Evolutionary conservation across 2,797 vertebrate genomes (phyloP), one percentile per base, ranked within the genome.

Genomic region (Tragopan temminckii): DNA sequence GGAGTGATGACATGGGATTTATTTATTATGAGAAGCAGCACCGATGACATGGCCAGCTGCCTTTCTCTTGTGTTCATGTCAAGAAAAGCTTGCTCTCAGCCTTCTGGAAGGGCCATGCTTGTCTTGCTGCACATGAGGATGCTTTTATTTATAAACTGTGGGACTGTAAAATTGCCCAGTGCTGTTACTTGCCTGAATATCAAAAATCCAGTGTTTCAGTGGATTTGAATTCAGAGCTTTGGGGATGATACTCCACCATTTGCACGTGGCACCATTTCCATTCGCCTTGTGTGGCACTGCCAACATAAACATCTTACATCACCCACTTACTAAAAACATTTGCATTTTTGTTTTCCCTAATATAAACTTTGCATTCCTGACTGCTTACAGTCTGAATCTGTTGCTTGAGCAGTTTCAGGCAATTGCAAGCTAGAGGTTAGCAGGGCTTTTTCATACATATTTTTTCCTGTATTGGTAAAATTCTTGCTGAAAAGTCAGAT

Each of bases 231-330:
- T 48, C 31, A 3, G 79, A 11, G 13, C 38, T 52, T 48, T 7
- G 52, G 19, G 58, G 72, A 4, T 21, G 62, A 33, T 8, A 11
- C 9, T 71, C 31, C 50, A 4, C 3, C 0, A 16, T 68, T 61
- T 27, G 72, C 85, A 27, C 24, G 1, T 72, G 83, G 70, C 90
- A 77, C 48, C 57, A 2, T 63, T 90, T 71, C 84, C n/a, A 2
- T 71, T 31, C 21, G 71, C 43, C 5, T 35, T 9, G 31, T 1
- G n/a, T 75, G 89, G 89, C 82, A 71, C 62, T 83, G 95, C 96
- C 94, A 96, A 55, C 70, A 62, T 67, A 77, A 95, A 92, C 81
- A 64, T 27, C 85, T 95, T 53, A 89, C 36, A 69, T 96, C 95
- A 93, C 78, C 23, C 7, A 3, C 66, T 89, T 66, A 52, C 24